These are phyloP conservation scores for Tupaia chinensis DNA, from an alignment of 2,113 vertebrate genomes.

Conservation along the genomic window DNA sequence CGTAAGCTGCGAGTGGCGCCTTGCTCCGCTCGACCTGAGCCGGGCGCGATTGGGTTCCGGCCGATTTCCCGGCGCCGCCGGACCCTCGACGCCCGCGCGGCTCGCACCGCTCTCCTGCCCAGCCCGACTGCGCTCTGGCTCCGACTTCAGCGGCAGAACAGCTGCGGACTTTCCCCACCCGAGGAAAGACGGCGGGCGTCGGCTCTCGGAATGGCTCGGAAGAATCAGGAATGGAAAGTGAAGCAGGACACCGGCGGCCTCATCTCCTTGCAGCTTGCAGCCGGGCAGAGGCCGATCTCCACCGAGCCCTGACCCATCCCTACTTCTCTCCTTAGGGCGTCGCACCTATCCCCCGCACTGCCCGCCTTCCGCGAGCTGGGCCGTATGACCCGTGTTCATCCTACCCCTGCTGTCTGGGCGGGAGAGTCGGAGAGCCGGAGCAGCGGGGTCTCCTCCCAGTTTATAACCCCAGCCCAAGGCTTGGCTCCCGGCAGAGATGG, in stretches of 20 bases:
- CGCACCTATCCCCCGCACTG: background rate
- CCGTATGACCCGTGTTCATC: background rate
- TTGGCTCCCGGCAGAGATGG: background rate
- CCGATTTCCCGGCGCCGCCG: rapidly evolving
- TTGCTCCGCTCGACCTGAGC: background rate
- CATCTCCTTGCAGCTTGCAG: background rate
- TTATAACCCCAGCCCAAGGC: background rate
- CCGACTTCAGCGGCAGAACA: background rate
- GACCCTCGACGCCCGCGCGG: background rate
- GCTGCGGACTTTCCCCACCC: background rate
- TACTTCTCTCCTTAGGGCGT: background rate
- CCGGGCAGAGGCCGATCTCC: rapidly evolving
- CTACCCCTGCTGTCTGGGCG: background rate
- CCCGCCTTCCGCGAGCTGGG: background rate
- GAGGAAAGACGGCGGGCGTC: background rate
- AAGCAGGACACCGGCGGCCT: background rate
- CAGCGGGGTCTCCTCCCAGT: background rate
- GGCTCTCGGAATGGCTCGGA: background rate
- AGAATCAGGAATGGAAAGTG: background rate
- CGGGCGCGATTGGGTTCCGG: rapidly evolving
- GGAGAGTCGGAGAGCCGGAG: background rate
- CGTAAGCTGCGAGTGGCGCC: background rate
- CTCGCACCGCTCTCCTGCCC: rapidly evolving
- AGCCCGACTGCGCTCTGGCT: background rate
- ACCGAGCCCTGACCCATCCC: background rate